Conservation (phyloP, 2,113 vertebrate species). For the Amazona guildingii region DNA sequence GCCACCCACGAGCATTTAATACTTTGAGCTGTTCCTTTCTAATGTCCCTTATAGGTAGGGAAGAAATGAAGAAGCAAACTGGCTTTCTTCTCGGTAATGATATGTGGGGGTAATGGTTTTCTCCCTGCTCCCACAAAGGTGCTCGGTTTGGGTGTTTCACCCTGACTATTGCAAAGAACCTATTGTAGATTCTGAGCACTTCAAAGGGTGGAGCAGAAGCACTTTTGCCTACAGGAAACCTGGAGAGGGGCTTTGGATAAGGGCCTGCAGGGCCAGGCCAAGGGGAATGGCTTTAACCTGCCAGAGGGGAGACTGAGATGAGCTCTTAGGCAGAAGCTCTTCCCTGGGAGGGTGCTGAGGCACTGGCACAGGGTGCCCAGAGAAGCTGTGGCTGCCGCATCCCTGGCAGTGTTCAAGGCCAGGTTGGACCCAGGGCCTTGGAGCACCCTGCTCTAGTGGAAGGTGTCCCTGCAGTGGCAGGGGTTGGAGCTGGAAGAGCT, state of each 20-base stretch:
- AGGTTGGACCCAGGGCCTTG: no score
- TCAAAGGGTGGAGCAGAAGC: background rate
- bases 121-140: background rate
- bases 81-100: background rate
- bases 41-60: background rate
- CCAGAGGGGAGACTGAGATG: no score
- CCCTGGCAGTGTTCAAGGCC: no score
- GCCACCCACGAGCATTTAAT: background rate
- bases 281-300: background rate
- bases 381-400: no score
- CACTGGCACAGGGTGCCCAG: no score
- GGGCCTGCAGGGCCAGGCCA: background rate
- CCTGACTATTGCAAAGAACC: background rate
- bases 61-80: background rate
- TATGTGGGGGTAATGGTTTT: fast-evolving
- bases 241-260: no score
- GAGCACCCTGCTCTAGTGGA: no score
- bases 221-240: no score
- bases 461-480: no score
- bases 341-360: no score
- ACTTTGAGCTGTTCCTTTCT: background rate
- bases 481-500: background rate
- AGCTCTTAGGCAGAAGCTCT: no score
- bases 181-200: fast-evolving
- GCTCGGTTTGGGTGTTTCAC: background rate